Percentiles rank a stretch among this genome's conserved stretches.
phyloP scores from a whole-genome alignment of 2,113 vertebrate genomes.

The Elephantulus edwardii region DNA sequence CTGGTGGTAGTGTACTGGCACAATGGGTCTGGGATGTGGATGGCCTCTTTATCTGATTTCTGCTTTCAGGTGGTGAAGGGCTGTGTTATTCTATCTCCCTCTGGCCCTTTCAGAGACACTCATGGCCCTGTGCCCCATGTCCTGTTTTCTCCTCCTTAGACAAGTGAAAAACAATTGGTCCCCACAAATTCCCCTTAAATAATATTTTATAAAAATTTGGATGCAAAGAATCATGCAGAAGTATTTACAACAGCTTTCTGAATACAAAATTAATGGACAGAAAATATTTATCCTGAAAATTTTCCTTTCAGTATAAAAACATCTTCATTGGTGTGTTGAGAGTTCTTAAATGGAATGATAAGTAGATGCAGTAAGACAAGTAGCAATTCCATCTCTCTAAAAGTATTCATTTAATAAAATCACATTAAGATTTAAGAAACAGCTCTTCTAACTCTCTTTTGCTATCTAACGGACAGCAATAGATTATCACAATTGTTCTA shows the following conservation, averaged over 20 bases:
- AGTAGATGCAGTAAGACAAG: slow-evolving; percentile 27
- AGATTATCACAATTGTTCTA: slow-evolving; percentile 58
- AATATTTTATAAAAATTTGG: slow-evolving; percentile 11
- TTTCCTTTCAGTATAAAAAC: not conserved
- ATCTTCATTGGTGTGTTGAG: slow-evolving; percentile 1
- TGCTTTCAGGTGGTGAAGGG: too few species aligned
- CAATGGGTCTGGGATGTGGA: too few species aligned
- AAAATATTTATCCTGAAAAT: not conserved
- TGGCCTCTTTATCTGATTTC: too few species aligned
- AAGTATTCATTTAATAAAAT: slow-evolving; percentile 65
- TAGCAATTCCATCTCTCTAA: slow-evolving; percentile 54
- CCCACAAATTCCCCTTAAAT: not conserved
- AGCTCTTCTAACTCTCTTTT: not conserved
- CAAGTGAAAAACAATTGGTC: too few species aligned
- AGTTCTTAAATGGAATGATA: slow-evolving; percentile 35
- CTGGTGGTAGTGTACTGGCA: too few species aligned
- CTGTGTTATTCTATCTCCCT: too few species aligned
- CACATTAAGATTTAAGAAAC: slow-evolving; percentile 42
- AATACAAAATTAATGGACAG: slow-evolving; percentile 5
- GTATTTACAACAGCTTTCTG: slow-evolving; percentile 2
- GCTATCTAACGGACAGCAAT: slow-evolving; percentile 54
- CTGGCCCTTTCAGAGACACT: too few species aligned
- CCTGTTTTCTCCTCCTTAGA: too few species aligned
- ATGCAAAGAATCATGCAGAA: not conserved
- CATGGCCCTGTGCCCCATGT: too few species aligned